These are phyloP conservation scores for Calliphora vicina DNA, from an alignment of 1,140 invertebrate genomes.

Conservation along the genomic window DNA sequence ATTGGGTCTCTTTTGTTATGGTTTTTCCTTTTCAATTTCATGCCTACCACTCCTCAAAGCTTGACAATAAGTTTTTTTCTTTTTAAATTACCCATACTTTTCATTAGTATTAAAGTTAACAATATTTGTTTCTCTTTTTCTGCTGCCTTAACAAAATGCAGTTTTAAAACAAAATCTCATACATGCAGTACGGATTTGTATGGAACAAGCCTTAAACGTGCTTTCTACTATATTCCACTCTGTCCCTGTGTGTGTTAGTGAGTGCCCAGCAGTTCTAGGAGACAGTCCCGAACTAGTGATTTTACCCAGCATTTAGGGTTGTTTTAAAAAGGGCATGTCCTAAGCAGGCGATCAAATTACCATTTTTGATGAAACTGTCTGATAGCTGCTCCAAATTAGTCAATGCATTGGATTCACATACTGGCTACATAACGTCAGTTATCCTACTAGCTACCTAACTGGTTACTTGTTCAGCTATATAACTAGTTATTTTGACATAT, in stretches of 20 bases:
- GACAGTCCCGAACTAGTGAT: too few relatives aligned
- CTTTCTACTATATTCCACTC: not conserved
- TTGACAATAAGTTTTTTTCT: not conserved
- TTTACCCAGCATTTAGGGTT: too few relatives aligned
- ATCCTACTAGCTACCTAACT: too few relatives aligned
- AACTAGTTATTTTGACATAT: too few relatives aligned
- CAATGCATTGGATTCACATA: too few relatives aligned
- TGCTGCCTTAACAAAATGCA: not conserved
- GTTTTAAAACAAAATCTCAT: not conserved
- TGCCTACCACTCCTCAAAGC: constrained; percentile 7
- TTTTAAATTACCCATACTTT: not conserved
- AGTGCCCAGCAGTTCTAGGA: too few relatives aligned
- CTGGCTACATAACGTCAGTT: too few relatives aligned
- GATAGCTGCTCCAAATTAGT: too few relatives aligned
- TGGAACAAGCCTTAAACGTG: not conserved
- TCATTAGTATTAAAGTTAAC: constrained; percentile 4
- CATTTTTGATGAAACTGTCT: too few relatives aligned
- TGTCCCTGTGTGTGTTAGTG: not conserved
- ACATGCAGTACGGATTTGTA: not conserved
- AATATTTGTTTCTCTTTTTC: not conserved
- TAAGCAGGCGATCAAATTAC: too few relatives aligned
- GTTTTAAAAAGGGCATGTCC: too few relatives aligned
- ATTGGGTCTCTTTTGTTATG: constrained; percentile 16
- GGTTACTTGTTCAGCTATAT: too few relatives aligned
- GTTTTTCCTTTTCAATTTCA: not conserved